These are phyloP conservation scores for Dysidea cf. avara DNA, from an alignment of 37 sponge, comb jelly and placozoan species.

Conservation along the genomic window DNA sequence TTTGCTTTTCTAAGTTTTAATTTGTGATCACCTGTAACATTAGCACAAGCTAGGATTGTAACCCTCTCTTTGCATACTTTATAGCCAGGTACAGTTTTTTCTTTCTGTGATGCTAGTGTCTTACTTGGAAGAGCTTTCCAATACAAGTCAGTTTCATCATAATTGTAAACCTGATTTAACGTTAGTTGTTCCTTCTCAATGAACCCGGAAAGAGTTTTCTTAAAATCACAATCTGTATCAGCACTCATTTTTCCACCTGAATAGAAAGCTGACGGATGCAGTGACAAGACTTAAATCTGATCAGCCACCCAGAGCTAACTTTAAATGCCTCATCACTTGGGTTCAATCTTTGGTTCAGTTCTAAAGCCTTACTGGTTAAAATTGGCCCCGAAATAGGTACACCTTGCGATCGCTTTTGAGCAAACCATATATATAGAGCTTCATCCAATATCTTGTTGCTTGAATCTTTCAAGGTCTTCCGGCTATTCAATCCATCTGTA, in stretches of 20 bases:
- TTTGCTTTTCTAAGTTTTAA: too few relatives aligned
- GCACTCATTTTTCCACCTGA: constrained; percentile 19
- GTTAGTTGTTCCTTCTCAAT: too few relatives aligned
- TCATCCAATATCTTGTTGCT: constrained; percentile 23
- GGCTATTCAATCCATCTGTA: too few relatives aligned
- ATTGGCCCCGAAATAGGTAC: too few relatives aligned
- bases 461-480: too few relatives aligned
- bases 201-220: too few relatives aligned
- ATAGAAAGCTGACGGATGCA: constrained; percentile 11
- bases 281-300: constrained; percentile 20
- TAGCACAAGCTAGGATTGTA: too few relatives aligned
- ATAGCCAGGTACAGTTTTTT: too few relatives aligned
- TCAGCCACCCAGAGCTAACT: constrained; percentile 11
- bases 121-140: constrained; percentile 47
- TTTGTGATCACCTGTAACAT: too few relatives aligned
- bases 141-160: constrained; percentile 57
- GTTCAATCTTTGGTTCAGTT: constrained; percentile 22
- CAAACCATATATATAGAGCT: too few relatives aligned
- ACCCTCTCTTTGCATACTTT: too few relatives aligned
- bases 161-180: constrained; percentile 48
- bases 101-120: constrained; percentile 22
- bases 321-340: constrained; percentile 8
- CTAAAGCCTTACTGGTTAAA: constrained; percentile 34
- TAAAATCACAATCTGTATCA: constrained; percentile 5
- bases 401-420: too few relatives aligned